Conservation (phyloP, 2,888 invertebrate genomes). For the Gandaritis pyraliata region DNA sequence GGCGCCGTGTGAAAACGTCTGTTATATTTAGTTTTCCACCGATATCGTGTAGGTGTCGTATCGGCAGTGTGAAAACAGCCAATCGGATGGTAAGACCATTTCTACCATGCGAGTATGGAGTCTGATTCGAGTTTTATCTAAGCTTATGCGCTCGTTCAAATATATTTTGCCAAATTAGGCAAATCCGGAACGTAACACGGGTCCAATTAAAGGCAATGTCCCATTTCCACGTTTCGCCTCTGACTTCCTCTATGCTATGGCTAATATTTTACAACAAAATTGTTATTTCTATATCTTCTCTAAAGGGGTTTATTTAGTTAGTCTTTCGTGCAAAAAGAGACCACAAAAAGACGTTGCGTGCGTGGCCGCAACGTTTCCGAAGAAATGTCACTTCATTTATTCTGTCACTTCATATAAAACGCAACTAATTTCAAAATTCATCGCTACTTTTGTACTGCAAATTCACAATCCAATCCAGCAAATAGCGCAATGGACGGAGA, state of each 20-base stretch:
- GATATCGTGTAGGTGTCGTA: too few species aligned
- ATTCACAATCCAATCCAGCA: too few species aligned
- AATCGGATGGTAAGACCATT: not conserved
- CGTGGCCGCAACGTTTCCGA: not conserved
- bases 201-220: constrained; percentile 28
- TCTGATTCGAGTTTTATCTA: constrained; percentile 6
- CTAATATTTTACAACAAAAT: constrained; percentile 11
- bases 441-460: too few species aligned
- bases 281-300: constrained; percentile 1
- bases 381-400: too few species aligned
- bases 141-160: constrained; percentile 16
- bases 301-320: too few species aligned
- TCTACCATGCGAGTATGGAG: not conserved
- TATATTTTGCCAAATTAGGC: constrained; percentile 26
- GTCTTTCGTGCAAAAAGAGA: not conserved
- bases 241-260: constrained; percentile 9
- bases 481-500: too few species aligned
- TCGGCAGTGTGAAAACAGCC: too few species aligned
- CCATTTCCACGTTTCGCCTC: constrained; percentile 15
- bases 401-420: too few species aligned
- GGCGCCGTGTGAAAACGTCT: too few species aligned
- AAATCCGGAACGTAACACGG: constrained; percentile 24
- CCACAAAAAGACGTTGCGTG: not conserved
- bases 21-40: too few species aligned
- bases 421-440: too few species aligned